phyloP scores from a whole-genome alignment of 2,888 invertebrate genomes.

The Erannis defoliaria region DNA sequence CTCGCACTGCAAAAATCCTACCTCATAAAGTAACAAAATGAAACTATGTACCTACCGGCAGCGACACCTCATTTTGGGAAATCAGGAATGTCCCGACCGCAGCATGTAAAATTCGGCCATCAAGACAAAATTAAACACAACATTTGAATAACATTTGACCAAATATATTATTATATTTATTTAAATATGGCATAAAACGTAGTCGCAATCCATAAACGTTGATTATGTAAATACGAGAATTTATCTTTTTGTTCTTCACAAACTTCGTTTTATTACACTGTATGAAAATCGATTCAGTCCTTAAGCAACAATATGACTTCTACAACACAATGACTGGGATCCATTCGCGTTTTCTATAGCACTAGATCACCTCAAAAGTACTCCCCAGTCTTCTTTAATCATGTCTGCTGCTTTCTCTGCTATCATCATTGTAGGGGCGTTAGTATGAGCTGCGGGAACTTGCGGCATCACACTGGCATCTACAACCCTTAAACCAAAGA shows the following conservation, averaged over 20 bases:
- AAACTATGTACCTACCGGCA: too few species aligned
- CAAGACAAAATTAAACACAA: not conserved
- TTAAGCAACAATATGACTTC: not conserved
- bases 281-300: not conserved
- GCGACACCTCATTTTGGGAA: too few species aligned
- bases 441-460: conserved; percentile 85
- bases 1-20: too few species aligned
- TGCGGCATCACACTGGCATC: conserved; percentile 87
- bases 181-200: not conserved
- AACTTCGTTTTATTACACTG: not conserved
- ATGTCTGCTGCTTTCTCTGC: conserved; percentile 85
- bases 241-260: not conserved
- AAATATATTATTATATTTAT: not conserved
- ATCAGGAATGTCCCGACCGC: not conserved
- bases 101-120: not conserved
- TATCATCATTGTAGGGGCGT: conserved; percentile 87
- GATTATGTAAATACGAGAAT: not conserved
- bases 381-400: conserved; percentile 78
- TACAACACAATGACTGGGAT: conserved; percentile 17
- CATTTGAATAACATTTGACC: not conserved
- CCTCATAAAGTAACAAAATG: too few species aligned
- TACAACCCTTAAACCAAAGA: conserved; percentile 82
- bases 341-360: not conserved
- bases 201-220: not conserved
- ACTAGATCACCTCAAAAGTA: conserved; percentile 14